Evolutionary conservation across 2,797 vertebrate genomes (phyloP).

Genomic region (Neosilurus hyrtlii): DNA sequence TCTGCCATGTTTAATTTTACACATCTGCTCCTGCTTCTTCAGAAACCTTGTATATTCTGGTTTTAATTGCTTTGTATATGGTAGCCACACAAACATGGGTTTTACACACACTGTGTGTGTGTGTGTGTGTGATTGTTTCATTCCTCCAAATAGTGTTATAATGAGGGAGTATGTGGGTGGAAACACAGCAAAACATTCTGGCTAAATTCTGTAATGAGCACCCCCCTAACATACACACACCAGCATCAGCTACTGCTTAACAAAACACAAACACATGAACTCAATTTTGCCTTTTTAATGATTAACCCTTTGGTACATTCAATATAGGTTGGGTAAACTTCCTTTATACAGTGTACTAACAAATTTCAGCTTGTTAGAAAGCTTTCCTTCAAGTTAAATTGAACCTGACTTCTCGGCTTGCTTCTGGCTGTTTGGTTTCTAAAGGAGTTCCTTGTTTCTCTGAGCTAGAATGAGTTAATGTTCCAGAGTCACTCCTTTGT

Average conservation of each 20-base stretch:
- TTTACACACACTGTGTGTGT: slow-evolving; percentile 11
- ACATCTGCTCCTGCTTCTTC: background rate
- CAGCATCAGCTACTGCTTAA: background rate
- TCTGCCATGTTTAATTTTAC: background rate
- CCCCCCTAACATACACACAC: background rate
- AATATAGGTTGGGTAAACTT: background rate
- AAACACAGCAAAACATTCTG: slow-evolving; percentile 60
- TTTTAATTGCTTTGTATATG: background rate
- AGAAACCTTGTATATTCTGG: slow-evolving; percentile 16
- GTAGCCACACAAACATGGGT: background rate
- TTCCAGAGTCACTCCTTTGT: slow-evolving; percentile 8
- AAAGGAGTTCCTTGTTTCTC: background rate
- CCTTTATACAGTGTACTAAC: background rate
- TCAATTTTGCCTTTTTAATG: slow-evolving; percentile 55
- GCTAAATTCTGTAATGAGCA: slow-evolving; percentile 63
- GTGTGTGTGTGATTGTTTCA: slow-evolving; percentile 45
- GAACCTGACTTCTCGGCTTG: background rate
- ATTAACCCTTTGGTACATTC: slow-evolving; percentile 50
- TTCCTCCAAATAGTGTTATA: slow-evolving; percentile 34
- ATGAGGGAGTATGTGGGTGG: slow-evolving; percentile 49
- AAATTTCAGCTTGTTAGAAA: background rate
- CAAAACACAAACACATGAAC: slow-evolving; percentile 7
- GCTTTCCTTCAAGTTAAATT: background rate
- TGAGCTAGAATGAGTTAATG: slow-evolving; percentile 19
- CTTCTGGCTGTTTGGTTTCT: background rate